phyloP scores from a whole-genome alignment of 2,797 vertebrate genomes.

The Falco cherrug region DNA sequence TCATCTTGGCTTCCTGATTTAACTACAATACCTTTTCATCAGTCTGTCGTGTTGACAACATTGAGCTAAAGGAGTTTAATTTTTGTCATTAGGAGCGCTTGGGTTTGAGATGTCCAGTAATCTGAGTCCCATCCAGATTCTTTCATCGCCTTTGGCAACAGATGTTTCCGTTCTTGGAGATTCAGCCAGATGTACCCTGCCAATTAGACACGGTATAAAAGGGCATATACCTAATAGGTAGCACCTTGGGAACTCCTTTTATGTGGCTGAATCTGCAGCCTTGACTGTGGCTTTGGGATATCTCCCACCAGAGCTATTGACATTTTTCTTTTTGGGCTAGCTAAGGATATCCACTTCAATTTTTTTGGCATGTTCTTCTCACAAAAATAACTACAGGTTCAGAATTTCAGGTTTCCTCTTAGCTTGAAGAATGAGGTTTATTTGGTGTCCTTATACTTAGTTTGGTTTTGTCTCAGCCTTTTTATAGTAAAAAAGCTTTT shows the following conservation, averaged over 20 bases:
- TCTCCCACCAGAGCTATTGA: neutral
- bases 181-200: neutral
- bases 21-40: conserved; percentile 1
- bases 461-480: neutral
- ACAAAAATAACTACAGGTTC: neutral
- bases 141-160: conserved; percentile 28
- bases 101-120: neutral
- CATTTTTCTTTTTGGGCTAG: neutral
- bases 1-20: neutral
- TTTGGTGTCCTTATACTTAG: neutral
- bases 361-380: neutral
- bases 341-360: neutral
- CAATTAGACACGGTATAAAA: neutral
- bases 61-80: neutral
- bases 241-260: conserved; percentile 16
- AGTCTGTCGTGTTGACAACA: neutral
- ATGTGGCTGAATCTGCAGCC: conserved; percentile 23
- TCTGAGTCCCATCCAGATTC: conserved; percentile 5
- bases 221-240: neutral
- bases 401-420: neutral
- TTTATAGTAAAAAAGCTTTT: neutral
- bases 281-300: neutral
- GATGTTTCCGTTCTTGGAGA: conserved; percentile 24
- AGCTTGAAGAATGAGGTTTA: neutral
- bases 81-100: neutral